Base-by-base conservation (phyloP, 1,140 invertebrate species). In the Aphis craccivora region DNA sequence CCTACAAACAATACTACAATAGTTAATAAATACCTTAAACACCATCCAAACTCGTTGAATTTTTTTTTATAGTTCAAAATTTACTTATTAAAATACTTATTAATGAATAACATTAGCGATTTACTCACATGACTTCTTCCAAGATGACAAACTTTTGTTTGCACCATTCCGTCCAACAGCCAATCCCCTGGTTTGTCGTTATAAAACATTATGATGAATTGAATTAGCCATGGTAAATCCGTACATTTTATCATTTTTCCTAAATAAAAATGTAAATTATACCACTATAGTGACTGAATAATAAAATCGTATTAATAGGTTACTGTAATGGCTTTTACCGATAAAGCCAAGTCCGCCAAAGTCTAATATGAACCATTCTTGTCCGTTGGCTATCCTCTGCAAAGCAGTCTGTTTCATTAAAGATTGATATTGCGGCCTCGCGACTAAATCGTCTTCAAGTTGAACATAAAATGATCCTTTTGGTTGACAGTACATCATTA, bases 171-270 rank as follows among this genome's bases (percentile, higher is more conserved):
- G 94, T 99, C 98, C 14, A 99, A 95, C 2, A 99, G 95, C 99
- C 99, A 99, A 95, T 99, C 99, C 0, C 99, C 98, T 0, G 99
- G 99, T 95, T 99, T 99, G 95, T 99, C 98, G 95, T 98, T 98
- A 95, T 99, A 98, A 95, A 99, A 99, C 96, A 98, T 98, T 94
- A 99, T 96, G 94, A 99, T 98, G 95, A 99, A 99, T 94, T 98
- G 98, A n/a, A 99, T 97, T 48, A 99, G 95, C 95, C 97, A 97
- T 14, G 98, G 97, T 40, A 99, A 95, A 95, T 99, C 98, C 0
- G 97, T 96, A 90, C 97, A 98, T 95, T 98, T 97, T 95, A 99
- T 99, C 96, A 99, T 96, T 96, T 99, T 99, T 18, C 98, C 97
- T 98, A 95, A 90, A 60, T 51, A 53, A 35, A 88, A 51, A 53